These are phyloP conservation scores for Monochamus saltuarius DNA, from an alignment of 1,140 invertebrate genomes.

Conservation along the genomic window DNA sequence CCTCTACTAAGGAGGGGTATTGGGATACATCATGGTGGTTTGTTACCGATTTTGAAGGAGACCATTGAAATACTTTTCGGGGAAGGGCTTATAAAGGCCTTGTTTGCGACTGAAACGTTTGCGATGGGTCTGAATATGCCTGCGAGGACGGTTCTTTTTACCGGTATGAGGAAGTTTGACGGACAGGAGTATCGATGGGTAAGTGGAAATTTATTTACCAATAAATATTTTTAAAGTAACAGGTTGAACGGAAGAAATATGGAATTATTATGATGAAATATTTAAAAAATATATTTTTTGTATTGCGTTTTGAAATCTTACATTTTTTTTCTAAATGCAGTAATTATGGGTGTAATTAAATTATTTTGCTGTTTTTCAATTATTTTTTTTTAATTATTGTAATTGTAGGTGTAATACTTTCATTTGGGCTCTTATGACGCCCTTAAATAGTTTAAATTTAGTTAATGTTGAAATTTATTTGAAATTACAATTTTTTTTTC, in stretches of 20 bases:
- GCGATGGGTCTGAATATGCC: constrained; percentile 99
- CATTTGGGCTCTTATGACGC: no score
- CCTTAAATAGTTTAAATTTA: no score
- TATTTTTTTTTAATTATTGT: no score
- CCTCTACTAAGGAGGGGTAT: constrained; percentile 90
- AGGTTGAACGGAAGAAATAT: neutral
- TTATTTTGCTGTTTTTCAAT: no score
- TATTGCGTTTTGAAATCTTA: no score
- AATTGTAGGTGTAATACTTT: no score
- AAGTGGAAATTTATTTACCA: constrained; percentile 40
- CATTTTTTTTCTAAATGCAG: no score
- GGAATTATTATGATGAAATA: no score
- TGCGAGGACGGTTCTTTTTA: constrained; percentile 97
- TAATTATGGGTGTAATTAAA: no score
- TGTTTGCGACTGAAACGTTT: constrained; percentile 99
- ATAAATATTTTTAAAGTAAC: neutral
- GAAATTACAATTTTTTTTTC: no score
- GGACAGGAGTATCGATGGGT: constrained; percentile 94
- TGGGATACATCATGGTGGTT: constrained; percentile 96
- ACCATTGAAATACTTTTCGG: constrained; percentile 98
- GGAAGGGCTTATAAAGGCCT: constrained; percentile 93
- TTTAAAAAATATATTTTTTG: no score
- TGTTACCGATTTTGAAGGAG: constrained; percentile 97
- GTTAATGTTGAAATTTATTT: no score
- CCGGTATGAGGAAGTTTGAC: constrained; percentile 93